These are phyloP conservation scores for Myotis pilosus DNA, from an alignment of 2,797 vertebrate genomes.

Conservation along the genomic window DNA sequence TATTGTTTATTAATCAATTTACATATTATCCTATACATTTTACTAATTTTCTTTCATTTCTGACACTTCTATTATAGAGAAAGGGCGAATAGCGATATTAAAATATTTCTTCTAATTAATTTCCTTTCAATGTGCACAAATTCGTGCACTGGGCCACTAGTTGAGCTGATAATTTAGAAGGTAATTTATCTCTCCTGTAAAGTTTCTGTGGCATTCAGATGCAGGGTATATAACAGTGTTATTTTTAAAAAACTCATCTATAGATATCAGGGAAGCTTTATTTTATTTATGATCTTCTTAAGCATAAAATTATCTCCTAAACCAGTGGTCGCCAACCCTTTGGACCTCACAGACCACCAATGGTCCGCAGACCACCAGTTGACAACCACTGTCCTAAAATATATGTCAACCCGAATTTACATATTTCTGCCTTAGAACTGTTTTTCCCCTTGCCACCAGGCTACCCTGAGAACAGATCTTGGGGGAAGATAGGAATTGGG, in stretches of 20 bases:
- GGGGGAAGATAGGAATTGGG: constrained; percentile 3
- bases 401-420: constrained; percentile 3
- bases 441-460: not conserved
- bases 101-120: no score
- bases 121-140: no score
- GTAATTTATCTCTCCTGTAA: constrained; percentile 8
- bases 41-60: no score
- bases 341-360: no score
- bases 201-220: constrained; percentile 34
- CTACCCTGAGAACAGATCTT: constrained; percentile 32
- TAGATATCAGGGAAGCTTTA: constrained; percentile 17
- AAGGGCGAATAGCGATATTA: no score
- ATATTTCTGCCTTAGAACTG: not conserved
- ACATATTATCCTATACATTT: no score
- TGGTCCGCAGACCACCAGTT: no score
- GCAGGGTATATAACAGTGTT: not conserved
- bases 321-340: no score
- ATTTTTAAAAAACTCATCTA: not conserved
- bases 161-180: constrained; percentile 47
- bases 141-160: no score
- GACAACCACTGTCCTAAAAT: not conserved
- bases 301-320: constrained; percentile 19
- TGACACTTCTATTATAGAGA: no score
- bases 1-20: no score
- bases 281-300: constrained; percentile 30